Evolutionary conservation across 2,888 invertebrate genomes (phyloP).

Genomic region (Drosophila limbata): DNA sequence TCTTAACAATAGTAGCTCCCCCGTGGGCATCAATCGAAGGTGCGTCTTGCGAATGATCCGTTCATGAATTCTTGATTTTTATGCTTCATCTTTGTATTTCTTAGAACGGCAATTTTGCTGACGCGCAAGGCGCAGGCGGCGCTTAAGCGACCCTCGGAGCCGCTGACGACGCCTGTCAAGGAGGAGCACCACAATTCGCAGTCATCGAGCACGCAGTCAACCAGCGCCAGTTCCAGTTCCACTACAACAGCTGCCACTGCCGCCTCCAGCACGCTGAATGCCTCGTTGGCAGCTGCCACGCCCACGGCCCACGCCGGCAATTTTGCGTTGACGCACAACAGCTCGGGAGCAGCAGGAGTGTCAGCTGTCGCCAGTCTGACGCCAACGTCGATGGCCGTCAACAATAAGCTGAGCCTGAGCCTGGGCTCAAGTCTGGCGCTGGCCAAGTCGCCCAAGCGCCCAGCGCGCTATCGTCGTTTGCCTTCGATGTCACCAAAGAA

Average conservation of each 20-base stretch:
- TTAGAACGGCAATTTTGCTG: conserved; percentile 91
- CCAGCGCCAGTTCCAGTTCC: conserved; percentile 60
- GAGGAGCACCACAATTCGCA: conserved; percentile 81
- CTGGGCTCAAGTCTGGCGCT: conserved; percentile 52
- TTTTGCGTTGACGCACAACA: conserved; percentile 69
- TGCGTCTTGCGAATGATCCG: conserved; percentile 35
- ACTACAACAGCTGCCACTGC: conserved; percentile 66
- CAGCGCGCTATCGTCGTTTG: conserved; percentile 81
- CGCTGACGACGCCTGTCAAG: conserved; percentile 78
- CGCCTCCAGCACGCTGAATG: conserved; percentile 61
- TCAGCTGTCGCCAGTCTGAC: conserved; percentile 58
- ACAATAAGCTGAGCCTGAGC: conserved; percentile 70
- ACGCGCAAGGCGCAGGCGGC: conserved; percentile 90
- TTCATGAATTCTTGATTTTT: no score
- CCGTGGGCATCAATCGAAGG: conserved; percentile 85
- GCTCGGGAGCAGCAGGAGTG: conserved; percentile 43
- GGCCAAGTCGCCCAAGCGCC: conserved; percentile 84
- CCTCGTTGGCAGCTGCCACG: conserved; percentile 51
- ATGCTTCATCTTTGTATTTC: background rate
- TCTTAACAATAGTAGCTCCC: conserved; percentile 84
- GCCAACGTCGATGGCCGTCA: conserved; percentile 67
- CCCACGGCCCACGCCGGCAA: conserved; percentile 39
- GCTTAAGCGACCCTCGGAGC: conserved; percentile 84
- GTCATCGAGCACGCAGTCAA: conserved; percentile 70
- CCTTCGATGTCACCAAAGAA: conserved; percentile 84